These are phyloP conservation scores for Corythucha ciliata DNA, from an alignment of 2,888 invertebrate species.

Conservation along the genomic window DNA sequence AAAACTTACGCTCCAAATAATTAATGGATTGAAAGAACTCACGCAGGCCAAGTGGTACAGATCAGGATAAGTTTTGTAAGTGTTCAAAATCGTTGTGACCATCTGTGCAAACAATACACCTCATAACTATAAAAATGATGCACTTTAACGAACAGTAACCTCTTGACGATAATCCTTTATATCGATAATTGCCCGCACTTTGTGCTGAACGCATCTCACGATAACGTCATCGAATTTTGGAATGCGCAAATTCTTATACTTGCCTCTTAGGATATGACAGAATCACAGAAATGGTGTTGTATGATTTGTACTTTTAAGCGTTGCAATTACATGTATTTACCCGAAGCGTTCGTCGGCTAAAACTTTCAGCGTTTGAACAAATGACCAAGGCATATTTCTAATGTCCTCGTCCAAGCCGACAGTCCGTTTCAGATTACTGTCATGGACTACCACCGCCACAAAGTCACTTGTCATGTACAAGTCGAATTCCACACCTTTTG, in stretches of 20 bases:
- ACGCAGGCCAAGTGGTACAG: slow-evolving; percentile 59
- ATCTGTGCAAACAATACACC: too few species aligned
- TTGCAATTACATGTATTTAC: too few species aligned
- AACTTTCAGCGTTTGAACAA: slow-evolving; percentile 49
- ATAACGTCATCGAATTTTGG: slow-evolving; percentile 63
- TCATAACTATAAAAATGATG: too few species aligned
- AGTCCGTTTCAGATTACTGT: slow-evolving; percentile 58
- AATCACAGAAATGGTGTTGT: too few species aligned
- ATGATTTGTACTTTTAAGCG: too few species aligned
- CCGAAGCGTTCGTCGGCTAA: too few species aligned
- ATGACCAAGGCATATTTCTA: slow-evolving; percentile 51
- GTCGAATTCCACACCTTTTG: slow-evolving; percentile 68
- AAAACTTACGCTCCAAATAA: slow-evolving; percentile 61
- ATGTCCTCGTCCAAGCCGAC: slow-evolving; percentile 49
- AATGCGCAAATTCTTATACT: slow-evolving; percentile 50
- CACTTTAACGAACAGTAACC: too few species aligned
- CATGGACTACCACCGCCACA: slow-evolving; percentile 66
- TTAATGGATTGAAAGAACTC: slow-evolving; percentile 62
- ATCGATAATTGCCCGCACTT: slow-evolving; percentile 68
- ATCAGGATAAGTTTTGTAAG: slow-evolving; percentile 52
- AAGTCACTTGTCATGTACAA: slow-evolving; percentile 63
- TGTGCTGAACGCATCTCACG: slow-evolving; percentile 52
- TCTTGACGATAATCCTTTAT: slow-evolving; percentile 57
- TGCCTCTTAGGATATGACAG: too few species aligned
- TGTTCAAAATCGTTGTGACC: slow-evolving; percentile 48